Conservation (phyloP, 2,888 invertebrate species). For the Drosophila neutralis region DNA sequence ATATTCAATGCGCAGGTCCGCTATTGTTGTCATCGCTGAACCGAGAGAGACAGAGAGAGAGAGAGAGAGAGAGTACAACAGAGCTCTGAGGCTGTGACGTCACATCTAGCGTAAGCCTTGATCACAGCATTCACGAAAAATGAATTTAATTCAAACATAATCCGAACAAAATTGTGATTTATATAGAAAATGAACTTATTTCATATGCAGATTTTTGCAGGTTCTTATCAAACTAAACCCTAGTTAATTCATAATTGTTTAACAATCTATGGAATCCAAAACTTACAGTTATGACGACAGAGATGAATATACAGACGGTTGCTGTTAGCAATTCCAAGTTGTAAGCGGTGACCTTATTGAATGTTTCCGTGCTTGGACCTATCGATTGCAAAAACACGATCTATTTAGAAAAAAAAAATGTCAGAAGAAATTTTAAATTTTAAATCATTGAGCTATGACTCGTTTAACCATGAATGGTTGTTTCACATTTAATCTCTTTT, state of each 20-base stretch:
- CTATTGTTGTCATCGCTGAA: constrained; percentile 18
- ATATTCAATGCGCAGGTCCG: constrained; percentile 47
- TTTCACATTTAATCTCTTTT: background rate
- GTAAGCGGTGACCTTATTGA: background rate
- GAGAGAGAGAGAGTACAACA: constrained; percentile 14
- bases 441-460: background rate
- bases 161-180: background rate
- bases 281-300: constrained; percentile 33
- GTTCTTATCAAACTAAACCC: background rate
- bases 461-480: background rate
- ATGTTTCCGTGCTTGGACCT: no score
- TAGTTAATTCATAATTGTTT: background rate
- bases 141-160: background rate
- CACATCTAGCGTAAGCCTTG: constrained; percentile 9
- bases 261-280: background rate
- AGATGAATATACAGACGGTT: background rate
- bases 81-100: constrained; percentile 29
- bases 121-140: background rate
- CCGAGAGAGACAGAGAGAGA: constrained; percentile 1
- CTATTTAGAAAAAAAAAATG: background rate
- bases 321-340: background rate
- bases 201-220: background rate
- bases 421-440: background rate
- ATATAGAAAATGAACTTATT: background rate
- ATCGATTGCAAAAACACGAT: background rate